Percentiles rank a stretch among this genome's conserved stretches.
phyloP scores from a whole-genome alignment of 2,888 invertebrate genomes.

The Volucella inanis region DNA sequence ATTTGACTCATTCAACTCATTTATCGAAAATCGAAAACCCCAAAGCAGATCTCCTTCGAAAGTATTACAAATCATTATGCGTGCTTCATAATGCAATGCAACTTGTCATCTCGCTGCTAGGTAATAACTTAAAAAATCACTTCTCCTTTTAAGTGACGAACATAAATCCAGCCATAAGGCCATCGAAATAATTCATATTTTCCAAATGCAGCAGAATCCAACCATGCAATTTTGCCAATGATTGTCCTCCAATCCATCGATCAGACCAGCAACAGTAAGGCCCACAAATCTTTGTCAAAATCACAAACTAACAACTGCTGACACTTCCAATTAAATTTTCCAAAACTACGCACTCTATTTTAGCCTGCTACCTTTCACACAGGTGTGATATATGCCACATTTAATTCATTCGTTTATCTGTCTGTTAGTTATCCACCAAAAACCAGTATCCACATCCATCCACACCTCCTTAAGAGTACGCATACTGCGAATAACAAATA shows the following conservation, averaged over 20 bases:
- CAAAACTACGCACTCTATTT: conserved; percentile 49
- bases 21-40: background rate
- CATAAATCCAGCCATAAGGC: conserved; percentile 41
- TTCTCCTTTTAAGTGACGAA: conserved; percentile 32
- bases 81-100: conserved; percentile 51
- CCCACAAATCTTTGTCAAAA: conserved; percentile 36
- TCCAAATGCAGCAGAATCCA: conserved; percentile 48
- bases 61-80: conserved; percentile 54
- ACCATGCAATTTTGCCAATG: conserved; percentile 25
- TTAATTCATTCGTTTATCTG: conserved; percentile 54
- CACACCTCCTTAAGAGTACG: conserved; percentile 64
- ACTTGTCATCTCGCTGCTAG: conserved; percentile 55
- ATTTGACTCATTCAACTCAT: conserved; percentile 26
- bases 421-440: conserved; percentile 17
- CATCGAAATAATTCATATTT: conserved; percentile 67
- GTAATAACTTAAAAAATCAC: conserved; percentile 61
- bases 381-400: conserved; percentile 73
- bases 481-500: background rate
- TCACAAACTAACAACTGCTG: conserved; percentile 55
- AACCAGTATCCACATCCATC: conserved; percentile 31
- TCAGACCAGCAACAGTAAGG: background rate
- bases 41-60: conserved; percentile 27
- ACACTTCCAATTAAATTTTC: conserved; percentile 72
- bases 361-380: conserved; percentile 42
- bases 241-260: background rate